A percentile compares a stretch with the other conserved stretches of the same genome.
Evolutionary conservation across 2,797 vertebrate genomes (phyloP).

Genomic region (Balearica regulorum): DNA sequence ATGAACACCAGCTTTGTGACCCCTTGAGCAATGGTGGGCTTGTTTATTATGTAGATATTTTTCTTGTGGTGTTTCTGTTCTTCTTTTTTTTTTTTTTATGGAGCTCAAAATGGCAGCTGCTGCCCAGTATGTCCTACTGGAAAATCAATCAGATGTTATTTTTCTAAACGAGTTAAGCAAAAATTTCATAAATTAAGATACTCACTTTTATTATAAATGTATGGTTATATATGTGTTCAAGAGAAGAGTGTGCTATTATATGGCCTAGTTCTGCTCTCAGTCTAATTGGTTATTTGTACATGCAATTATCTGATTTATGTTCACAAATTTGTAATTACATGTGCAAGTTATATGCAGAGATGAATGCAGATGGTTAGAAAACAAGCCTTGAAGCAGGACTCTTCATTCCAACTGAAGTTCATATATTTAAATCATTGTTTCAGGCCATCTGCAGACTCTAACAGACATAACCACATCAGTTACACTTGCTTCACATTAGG

Average conservation of each 20-base stretch:
- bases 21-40: neutral
- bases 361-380: constrained; percentile 54
- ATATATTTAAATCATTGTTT: constrained; percentile 60
- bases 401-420: constrained; percentile 52
- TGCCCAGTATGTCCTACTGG: neutral
- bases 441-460: constrained; percentile 48
- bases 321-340: constrained; percentile 50
- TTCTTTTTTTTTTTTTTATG: neutral
- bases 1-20: neutral
- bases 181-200: neutral
- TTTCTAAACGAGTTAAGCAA: neutral
- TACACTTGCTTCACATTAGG: constrained; percentile 1
- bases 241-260: neutral
- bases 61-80: neutral
- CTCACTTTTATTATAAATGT: neutral
- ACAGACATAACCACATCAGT: constrained; percentile 29
- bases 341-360: constrained; percentile 32
- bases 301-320: constrained; percentile 56
- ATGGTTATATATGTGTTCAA: neutral
- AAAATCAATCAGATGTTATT: neutral
- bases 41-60: neutral
- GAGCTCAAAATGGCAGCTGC: neutral
- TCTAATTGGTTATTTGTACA: constrained; percentile 53
- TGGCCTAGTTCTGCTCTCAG: neutral
- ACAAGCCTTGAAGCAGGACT: constrained; percentile 55